Base-by-base conservation (phyloP, 2,888 invertebrate species). In the Iphiclides podalirius region DNA sequence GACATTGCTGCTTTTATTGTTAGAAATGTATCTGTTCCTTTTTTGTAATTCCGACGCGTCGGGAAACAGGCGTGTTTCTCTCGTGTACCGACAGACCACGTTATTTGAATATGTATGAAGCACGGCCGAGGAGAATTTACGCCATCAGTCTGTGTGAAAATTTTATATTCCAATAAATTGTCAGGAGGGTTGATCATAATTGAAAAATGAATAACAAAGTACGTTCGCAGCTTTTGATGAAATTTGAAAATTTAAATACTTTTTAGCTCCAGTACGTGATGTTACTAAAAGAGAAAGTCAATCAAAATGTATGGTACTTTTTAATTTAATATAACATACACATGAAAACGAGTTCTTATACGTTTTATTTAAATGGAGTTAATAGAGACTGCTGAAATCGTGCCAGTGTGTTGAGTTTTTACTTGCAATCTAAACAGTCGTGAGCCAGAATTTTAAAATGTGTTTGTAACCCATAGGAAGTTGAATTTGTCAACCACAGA, bases 81-180 rank as follows among this genome's bases (percentile, higher is more conserved):
- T 80, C 84, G 82, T 85, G 81, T 83, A 76, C 58, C 58, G 57
- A 60, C 75, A 69, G 67, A 67, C 69, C 72, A 68, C 59, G 74
- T 67, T 75, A 72, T 82, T 81, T 86, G 86, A 86, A 86, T 86
- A 86, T 86, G 85, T 79, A 86, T 85, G 85, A 86, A 79, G 61
- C 69, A 71, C 67, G 71, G 64, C 60, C 70, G 64, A 71, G 65
- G 66, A 60, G 60, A 68, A 74, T 73, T 70, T 78, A 76, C 76
- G 76, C 74, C 70, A 70, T 72, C 70, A 72, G 78, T 75, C 66
- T 79, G 70, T 52, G 52, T 48, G 83, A 85, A 84, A 85, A 82
- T 84, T 81, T 82, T 82, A 84, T 81, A 83, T 75, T 69, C 82
- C 83, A 84, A 86, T 85, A 86, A 86, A 85, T 85, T 85, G 86